These are phyloP conservation scores for Patiria pectinifera DNA, from an alignment of 53 echinoderm and acorn worm species.

Conservation along the genomic window DNA sequence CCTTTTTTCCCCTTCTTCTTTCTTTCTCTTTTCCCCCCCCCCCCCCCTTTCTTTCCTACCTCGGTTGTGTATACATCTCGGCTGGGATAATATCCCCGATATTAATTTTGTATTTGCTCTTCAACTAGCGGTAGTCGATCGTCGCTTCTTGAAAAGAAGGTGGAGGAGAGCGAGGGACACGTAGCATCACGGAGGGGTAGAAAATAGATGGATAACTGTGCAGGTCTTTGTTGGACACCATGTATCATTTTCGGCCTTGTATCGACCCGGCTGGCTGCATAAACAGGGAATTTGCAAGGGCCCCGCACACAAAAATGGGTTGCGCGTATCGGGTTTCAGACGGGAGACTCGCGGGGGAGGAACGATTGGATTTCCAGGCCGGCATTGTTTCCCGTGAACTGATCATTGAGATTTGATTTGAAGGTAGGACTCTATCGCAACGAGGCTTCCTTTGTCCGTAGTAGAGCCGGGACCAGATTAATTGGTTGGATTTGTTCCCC, in stretches of 20 bases:
- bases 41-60: not conserved
- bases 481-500: not conserved
- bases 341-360: not conserved
- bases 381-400: conserved; percentile 40
- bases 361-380: conserved; percentile 42
- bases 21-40: no score
- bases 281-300: conserved; percentile 56
- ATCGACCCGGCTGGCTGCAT: conserved; percentile 52
- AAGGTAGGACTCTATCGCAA: not conserved
- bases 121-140: conserved; percentile 51
- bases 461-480: no score
- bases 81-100: conserved; percentile 58
- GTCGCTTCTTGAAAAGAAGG: conserved; percentile 40
- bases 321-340: conserved; percentile 35
- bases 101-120: conserved; percentile 63
- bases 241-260: conserved; percentile 55
- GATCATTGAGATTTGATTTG: conserved; percentile 57
- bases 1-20: not conserved
- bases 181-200: not conserved
- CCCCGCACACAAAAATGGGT: not conserved
- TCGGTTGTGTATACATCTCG: conserved; percentile 43
- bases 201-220: conserved; percentile 44
- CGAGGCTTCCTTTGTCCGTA: conserved; percentile 25
- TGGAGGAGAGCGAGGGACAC: not conserved
- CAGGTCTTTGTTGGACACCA: conserved; percentile 29